These are phyloP conservation scores for Bufo gargarizans DNA, from an alignment of 2,113 vertebrate species.

Conservation along the genomic window DNA sequence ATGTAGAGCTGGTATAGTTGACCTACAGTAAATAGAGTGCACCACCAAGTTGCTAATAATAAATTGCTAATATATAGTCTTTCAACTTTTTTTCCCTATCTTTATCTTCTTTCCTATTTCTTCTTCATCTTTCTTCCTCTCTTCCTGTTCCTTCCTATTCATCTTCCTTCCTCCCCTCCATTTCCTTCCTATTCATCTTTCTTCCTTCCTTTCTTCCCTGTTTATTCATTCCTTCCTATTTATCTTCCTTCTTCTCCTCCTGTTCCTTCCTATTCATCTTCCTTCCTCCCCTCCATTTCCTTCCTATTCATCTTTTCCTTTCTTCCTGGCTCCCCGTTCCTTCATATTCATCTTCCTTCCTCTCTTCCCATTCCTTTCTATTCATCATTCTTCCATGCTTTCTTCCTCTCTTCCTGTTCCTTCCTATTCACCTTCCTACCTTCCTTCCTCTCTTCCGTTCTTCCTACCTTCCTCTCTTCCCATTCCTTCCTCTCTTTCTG, in stretches of 20 bases:
- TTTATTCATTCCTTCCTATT: background rate
- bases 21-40: background rate
- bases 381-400: background rate
- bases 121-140: too few species aligned
- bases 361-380: too few species aligned
- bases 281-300: too few species aligned
- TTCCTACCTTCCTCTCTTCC: too few species aligned
- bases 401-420: background rate
- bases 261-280: background rate
- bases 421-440: background rate
- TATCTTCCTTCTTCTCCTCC: background rate
- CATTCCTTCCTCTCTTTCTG: background rate
- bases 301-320: too few species aligned
- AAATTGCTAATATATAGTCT: too few species aligned
- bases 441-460: background rate
- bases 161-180: background rate
- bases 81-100: too few species aligned
- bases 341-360: background rate
- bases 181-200: background rate
- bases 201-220: background rate
- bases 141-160: background rate
- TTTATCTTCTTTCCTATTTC: too few species aligned
- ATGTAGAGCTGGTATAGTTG: background rate
- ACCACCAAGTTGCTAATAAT: background rate
- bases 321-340: rapidly evolving